These are phyloP conservation scores for Acanthopleura granulata DNA, from an alignment of 2,888 invertebrate genomes.

Conservation along the genomic window DNA sequence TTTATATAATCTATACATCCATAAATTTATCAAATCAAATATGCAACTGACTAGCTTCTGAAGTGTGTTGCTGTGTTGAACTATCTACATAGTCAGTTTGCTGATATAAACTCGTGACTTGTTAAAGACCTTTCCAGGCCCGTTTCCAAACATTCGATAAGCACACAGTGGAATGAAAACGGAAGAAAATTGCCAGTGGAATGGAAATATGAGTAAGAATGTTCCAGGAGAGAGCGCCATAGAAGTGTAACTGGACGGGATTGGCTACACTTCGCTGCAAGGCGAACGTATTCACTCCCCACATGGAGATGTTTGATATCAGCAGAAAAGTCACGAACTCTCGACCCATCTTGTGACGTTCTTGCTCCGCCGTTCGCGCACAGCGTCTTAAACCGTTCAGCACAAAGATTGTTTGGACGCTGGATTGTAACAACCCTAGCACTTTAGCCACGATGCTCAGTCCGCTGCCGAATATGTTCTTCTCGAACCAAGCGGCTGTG, in stretches of 20 bases:
- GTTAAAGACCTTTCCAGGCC: constrained; percentile 74
- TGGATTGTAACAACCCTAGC: constrained; percentile 89
- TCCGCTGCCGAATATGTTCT: constrained; percentile 83
- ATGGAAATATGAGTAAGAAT: constrained; percentile 92
- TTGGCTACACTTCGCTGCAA: constrained; percentile 90
- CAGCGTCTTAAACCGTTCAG: constrained; percentile 91
- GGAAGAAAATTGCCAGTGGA: constrained; percentile 94
- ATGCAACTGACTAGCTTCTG: no score
- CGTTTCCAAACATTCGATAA: constrained; percentile 97
- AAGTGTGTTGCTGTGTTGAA: no score
- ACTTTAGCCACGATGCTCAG: constrained; percentile 91
- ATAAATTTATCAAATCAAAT: no score
- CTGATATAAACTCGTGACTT: no score
- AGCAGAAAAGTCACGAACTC: constrained; percentile 95
- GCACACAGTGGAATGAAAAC: constrained; percentile 94
- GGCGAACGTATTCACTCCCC: constrained; percentile 93
- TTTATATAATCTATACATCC: no score
- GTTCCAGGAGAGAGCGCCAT: constrained; percentile 93
- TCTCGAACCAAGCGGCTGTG: constrained; percentile 87
- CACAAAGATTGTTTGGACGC: constrained; percentile 91
- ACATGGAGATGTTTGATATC: constrained; percentile 96
- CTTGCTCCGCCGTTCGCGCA: constrained; percentile 91
- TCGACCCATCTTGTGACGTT: constrained; percentile 93
- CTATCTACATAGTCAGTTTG: no score
- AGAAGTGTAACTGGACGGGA: constrained; percentile 92